Conservation (phyloP, 2,888 invertebrate genomes). For the Rhagophthalmus giganteus region DNA sequence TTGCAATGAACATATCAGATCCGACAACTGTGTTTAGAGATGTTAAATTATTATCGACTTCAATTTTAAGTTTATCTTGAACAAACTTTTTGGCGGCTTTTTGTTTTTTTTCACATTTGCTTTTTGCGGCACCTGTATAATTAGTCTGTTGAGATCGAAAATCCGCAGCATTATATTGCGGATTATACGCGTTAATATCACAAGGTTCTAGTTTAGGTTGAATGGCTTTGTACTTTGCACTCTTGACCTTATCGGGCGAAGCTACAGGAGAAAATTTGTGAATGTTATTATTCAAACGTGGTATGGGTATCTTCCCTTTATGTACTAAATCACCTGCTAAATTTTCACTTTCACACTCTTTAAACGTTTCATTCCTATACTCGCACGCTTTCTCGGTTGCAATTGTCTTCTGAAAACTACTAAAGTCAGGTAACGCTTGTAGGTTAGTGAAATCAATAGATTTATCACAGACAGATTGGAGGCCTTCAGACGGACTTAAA, state of each 20-base stretch:
- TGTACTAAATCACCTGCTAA: slow-evolving; percentile 12
- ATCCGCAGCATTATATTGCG: slow-evolving; percentile 44
- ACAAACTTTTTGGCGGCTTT: slow-evolving; percentile 37
- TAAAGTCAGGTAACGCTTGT: slow-evolving; percentile 56
- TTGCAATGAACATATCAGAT: slow-evolving; percentile 40
- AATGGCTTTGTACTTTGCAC: slow-evolving; percentile 59
- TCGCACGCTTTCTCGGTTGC: slow-evolving; percentile 31
- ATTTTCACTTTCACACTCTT: slow-evolving; percentile 17
- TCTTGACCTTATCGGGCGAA: slow-evolving; percentile 35
- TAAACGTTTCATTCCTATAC: slow-evolving; percentile 22
- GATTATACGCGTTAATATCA: slow-evolving; percentile 54
- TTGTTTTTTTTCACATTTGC: slow-evolving; percentile 33
- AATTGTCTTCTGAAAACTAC: slow-evolving; percentile 53
- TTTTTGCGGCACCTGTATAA: slow-evolving; percentile 35
- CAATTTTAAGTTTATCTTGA: slow-evolving; percentile 16
- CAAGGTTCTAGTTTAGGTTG: slow-evolving; percentile 57
- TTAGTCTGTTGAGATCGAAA: slow-evolving; percentile 51
- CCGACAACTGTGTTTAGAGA: slow-evolving; percentile 29
- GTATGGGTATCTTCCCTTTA: slow-evolving; percentile 46
- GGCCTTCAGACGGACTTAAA: slow-evolving; percentile 49
- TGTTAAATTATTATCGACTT: slow-evolving; percentile 18
- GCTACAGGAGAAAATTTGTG: slow-evolving; percentile 37
- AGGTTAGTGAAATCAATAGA: slow-evolving; percentile 49
- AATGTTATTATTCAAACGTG: slow-evolving; percentile 42
- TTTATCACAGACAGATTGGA: slow-evolving; percentile 54